phyloP scores from a whole-genome alignment of 35 echinoderm and acorn worm genomes.

The Holothuria glaberrima region DNA sequence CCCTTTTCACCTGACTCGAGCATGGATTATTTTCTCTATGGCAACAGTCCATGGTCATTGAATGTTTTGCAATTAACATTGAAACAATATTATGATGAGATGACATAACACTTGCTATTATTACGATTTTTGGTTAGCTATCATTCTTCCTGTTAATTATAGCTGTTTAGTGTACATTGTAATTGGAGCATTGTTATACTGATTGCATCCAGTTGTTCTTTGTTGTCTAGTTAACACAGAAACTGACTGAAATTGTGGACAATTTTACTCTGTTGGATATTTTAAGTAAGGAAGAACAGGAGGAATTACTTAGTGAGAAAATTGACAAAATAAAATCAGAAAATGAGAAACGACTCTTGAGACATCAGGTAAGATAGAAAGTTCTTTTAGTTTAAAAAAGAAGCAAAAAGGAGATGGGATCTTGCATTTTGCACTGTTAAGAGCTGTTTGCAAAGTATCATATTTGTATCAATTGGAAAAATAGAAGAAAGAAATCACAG shows the following conservation, averaged over 20 bases:
- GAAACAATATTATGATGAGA: not conserved
- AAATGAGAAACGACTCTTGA: constrained; percentile 53
- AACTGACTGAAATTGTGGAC: constrained; percentile 46
- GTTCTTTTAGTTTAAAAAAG: not conserved
- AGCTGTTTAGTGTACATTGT: not conserved
- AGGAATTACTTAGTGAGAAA: constrained; percentile 32
- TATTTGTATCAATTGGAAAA: no score
- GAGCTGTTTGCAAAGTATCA: no score
- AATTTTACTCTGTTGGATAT: constrained; percentile 62
- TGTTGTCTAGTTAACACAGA: constrained; percentile 34
- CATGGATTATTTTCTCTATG: no score
- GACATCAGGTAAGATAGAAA: constrained; percentile 26
- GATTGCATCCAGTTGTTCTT: not conserved
- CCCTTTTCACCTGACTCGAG: no score
- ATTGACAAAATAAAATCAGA: constrained; percentile 52
- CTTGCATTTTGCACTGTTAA: no score
- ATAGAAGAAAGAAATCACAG: no score
- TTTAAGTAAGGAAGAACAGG: constrained; percentile 54
- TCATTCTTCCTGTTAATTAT: no score
- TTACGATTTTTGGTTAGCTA: not conserved
- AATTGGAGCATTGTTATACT: not conserved
- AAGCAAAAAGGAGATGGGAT: no score
- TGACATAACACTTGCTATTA: not conserved
- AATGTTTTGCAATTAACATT: not conserved
- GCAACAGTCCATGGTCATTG: no score